These are phyloP conservation scores for Hemibates koningsi DNA, from an alignment of 2,113 vertebrate genomes.

Conservation along the genomic window DNA sequence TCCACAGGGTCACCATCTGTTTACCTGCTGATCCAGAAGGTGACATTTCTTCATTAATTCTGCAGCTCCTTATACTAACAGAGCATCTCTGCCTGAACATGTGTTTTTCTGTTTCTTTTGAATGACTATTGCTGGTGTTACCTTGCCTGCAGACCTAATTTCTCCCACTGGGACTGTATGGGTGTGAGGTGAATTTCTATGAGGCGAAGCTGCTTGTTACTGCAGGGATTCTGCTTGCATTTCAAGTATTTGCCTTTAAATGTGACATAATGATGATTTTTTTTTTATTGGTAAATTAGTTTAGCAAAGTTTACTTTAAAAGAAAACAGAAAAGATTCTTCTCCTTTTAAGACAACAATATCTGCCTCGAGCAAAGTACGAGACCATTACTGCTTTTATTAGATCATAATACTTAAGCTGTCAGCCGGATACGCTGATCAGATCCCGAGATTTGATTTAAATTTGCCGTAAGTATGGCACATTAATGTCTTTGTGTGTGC, in stretches of 20 bases:
- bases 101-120: not conserved
- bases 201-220: not conserved
- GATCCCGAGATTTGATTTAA: not conserved
- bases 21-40: not conserved
- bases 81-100: not conserved
- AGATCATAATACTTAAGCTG: not conserved
- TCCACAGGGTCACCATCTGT: not conserved
- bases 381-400: not conserved
- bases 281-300: not conserved
- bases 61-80: not conserved
- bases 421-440: not conserved
- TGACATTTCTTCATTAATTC: not conserved
- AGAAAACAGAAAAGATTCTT: not conserved
- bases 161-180: not conserved
- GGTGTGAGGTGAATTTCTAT: constrained; percentile 3
- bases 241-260: not conserved
- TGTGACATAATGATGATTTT: not conserved
- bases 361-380: not conserved
- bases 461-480: not conserved
- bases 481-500: not conserved
- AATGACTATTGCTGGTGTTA: not conserved
- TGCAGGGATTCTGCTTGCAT: not conserved
- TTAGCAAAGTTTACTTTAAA: not conserved
- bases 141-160: constrained; percentile 14
- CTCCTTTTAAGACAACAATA: not conserved